Base-by-base conservation (phyloP, 2,797 vertebrate species). In the Bryconaethiops microstoma region DNA sequence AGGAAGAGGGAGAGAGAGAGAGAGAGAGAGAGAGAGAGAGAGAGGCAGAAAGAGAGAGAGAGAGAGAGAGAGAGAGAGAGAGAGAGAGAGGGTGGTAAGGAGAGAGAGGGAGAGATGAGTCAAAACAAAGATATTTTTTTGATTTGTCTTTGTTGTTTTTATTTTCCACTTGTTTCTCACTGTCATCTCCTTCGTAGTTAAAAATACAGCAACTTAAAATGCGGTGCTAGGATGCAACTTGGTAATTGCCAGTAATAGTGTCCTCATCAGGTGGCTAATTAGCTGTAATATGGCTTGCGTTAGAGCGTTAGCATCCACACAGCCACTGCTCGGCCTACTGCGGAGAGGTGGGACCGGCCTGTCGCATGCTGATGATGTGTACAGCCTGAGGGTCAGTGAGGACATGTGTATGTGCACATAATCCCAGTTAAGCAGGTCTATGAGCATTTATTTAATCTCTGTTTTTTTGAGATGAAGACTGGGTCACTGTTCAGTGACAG, bases 181-280 rank as follows among this genome's bases (percentile, higher is more conserved):
- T 75, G 75, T 82, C 76, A 52, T 74, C 68, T 82, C n/a, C 29
- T 64, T 83, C 75, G 50, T 63, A 21, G 74, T 86, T 72, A 83
- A 78, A 79, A 78, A 83, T 79, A 65, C 78, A 54, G 81, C 79
- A 73, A 85, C 73, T 88, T 86, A 84, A 89, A 91, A 89, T 73
- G 62, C 81, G 81, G 82, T 76, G 77, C 87, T 85, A 87, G 86
- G 88, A 89, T 91, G 87, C 89, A 91, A 91, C 86, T 89, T 88
- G 88, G 86, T 92, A 92, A 92, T 91, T 91, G 88, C 87, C 88
- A 90, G 89, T 92, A 92, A 92, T 91, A 90, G 85, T 88, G 90
- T 90, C 87, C 87, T 92, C 90, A 90, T 92, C 90, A 91, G 88
- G 88, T 91, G 91, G 88, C 88, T 92, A 92, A 93, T 94, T 93